phyloP scores from a whole-genome alignment of 2,113 vertebrate genomes.

The Elephantulus edwardii region DNA sequence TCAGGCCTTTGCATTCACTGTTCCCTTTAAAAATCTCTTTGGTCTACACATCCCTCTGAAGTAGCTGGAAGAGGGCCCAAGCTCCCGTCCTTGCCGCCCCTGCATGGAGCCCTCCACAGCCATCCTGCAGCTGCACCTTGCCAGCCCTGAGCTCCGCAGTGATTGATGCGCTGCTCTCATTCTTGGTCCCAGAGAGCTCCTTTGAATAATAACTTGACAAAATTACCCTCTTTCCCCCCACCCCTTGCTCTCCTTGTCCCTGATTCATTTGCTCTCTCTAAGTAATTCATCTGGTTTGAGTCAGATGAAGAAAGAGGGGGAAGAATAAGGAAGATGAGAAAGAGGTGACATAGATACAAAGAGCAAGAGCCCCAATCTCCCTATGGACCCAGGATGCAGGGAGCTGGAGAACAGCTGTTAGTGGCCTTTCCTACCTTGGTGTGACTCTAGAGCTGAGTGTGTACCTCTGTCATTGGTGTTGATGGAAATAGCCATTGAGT shows the following conservation, averaged over 20 bases:
- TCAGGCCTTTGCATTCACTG: not conserved
- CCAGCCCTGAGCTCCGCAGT: not conserved
- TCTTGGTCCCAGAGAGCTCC: conserved; percentile 20
- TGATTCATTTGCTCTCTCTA: conserved; percentile 69
- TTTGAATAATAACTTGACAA: conserved; percentile 71
- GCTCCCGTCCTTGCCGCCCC: not conserved
- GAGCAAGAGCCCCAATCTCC: not conserved
- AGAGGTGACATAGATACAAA: not conserved
- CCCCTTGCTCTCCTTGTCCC: conserved; percentile 25
- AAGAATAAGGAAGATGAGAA: not conserved
- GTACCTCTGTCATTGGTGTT: not conserved
- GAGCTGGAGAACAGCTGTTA: not conserved
- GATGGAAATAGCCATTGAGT: not conserved
- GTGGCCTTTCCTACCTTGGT: not conserved
- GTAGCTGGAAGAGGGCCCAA: not conserved
- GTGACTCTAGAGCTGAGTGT: rapidly evolving
- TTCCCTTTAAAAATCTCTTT: not conserved
- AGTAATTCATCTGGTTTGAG: conserved; percentile 65
- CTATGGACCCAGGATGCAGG: not conserved
- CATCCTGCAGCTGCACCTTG: rapidly evolving
- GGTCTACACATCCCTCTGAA: not conserved
- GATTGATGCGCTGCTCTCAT: conserved; percentile 36
- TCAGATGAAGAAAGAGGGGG: conserved; percentile 29
- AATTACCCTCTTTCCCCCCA: conserved; percentile 10
- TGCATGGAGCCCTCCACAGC: not conserved